phyloP scores from a whole-genome alignment of 1,140 invertebrate genomes.

The Ctenoplectra terminalis region DNA sequence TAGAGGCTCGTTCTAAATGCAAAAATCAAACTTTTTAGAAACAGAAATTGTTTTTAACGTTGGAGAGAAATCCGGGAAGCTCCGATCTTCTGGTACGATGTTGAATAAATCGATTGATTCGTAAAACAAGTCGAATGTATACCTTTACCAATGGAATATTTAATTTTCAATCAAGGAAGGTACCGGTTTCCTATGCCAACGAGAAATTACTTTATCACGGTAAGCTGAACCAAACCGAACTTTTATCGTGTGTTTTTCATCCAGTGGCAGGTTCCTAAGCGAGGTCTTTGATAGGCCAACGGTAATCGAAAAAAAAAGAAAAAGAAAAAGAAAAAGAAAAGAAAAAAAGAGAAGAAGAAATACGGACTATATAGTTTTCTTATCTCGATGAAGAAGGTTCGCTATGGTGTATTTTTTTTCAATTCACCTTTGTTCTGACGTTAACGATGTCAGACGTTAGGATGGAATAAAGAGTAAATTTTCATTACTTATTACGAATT shows the following conservation, averaged over 20 bases:
- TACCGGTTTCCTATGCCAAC: too few relatives aligned
- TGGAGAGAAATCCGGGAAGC: too few relatives aligned
- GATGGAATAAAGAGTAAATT: constrained; percentile 11
- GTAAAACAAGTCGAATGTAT: background rate
- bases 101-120: background rate
- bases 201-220: too few relatives aligned
- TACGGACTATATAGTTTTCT: background rate
- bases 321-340: too few relatives aligned
- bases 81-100: too few relatives aligned
- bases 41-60: too few relatives aligned
- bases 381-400: background rate
- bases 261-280: background rate
- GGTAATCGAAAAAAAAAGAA: background rate
- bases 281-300: background rate
- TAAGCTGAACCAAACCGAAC: too few relatives aligned
- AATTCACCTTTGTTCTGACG: background rate
- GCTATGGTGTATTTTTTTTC: background rate
- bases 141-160: background rate
- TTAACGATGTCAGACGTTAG: background rate
- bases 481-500: constrained; percentile 24
- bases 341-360: background rate
- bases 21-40: too few relatives aligned
- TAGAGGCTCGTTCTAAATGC: too few relatives aligned
- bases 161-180: too few relatives aligned
- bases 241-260: background rate